Evolutionary conservation across 2,113 vertebrate species (phyloP).

Genomic region (Ceyx margarethae): DNA sequence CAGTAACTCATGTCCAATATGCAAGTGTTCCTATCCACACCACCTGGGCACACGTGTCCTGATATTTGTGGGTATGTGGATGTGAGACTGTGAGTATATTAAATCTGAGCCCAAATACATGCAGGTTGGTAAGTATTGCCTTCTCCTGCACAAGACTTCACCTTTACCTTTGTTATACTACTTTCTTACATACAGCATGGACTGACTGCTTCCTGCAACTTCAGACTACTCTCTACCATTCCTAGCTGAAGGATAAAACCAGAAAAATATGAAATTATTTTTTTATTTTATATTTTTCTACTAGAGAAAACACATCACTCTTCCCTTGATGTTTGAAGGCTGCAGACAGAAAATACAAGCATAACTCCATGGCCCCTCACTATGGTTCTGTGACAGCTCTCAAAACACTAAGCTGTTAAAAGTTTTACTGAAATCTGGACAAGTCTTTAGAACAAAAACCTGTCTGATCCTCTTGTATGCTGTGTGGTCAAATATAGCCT

Average conservation of each 20-base stretch:
- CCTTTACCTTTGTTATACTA: background rate
- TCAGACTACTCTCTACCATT: background rate
- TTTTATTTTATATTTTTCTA: background rate
- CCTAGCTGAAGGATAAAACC: background rate
- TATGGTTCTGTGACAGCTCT: background rate
- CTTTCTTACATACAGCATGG: background rate
- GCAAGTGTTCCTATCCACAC: background rate
- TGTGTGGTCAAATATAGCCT: background rate
- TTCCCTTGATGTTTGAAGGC: background rate
- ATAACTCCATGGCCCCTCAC: background rate
- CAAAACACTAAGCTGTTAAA: background rate
- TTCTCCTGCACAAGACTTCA: background rate
- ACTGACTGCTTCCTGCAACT: background rate
- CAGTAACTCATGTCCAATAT: background rate
- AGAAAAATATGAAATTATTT: background rate
- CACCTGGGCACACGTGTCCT: background rate
- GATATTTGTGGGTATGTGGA: background rate
- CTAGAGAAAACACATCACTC: background rate
- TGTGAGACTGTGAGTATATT: background rate
- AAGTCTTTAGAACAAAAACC: background rate
- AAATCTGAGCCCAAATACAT: background rate
- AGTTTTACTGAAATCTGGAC: background rate
- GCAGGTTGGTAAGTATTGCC: background rate
- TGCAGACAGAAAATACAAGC: background rate
- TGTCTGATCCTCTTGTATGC: background rate